Evolutionary conservation across 53 echinoderm and acorn worm genomes (phyloP).

Genomic region (Crossaster papposus): DNA sequence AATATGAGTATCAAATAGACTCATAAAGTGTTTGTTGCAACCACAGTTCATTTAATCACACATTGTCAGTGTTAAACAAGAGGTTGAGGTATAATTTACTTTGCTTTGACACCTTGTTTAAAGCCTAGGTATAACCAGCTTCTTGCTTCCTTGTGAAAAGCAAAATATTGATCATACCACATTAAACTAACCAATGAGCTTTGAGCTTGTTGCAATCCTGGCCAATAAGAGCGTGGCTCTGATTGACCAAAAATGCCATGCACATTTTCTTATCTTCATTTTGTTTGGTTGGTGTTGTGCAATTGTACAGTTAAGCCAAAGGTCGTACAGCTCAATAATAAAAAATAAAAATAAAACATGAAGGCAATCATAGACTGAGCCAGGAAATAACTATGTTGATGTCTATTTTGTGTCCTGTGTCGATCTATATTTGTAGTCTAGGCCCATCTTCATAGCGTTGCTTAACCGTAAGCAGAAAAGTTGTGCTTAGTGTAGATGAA

Average conservation of each 20-base stretch:
- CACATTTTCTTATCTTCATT: not conserved
- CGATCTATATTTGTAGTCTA: not conserved
- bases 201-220: no score
- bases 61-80: no score
- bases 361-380: not conserved
- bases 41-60: no score
- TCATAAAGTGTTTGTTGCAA: no score
- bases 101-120: no score
- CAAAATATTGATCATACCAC: not conserved
- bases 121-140: no score
- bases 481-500: no score
- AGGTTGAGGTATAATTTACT: no score
- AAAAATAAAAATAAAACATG: not conserved
- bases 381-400: not conserved
- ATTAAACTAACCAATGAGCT: not conserved
- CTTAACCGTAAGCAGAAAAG: no score
- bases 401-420: not conserved
- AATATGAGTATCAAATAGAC: no score
- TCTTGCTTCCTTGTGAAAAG: not conserved
- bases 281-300: conserved; percentile 8
- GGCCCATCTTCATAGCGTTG: no score
- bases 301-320: conserved; percentile 14
- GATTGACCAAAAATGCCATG: not conserved
- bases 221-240: not conserved
- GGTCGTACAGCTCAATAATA: not conserved